A percentile compares a stretch with the other conserved stretches of the same genome.
These are phyloP conservation scores for Galago senegalensis DNA, from an alignment of 2,797 vertebrate species.

Conservation along the genomic window DNA sequence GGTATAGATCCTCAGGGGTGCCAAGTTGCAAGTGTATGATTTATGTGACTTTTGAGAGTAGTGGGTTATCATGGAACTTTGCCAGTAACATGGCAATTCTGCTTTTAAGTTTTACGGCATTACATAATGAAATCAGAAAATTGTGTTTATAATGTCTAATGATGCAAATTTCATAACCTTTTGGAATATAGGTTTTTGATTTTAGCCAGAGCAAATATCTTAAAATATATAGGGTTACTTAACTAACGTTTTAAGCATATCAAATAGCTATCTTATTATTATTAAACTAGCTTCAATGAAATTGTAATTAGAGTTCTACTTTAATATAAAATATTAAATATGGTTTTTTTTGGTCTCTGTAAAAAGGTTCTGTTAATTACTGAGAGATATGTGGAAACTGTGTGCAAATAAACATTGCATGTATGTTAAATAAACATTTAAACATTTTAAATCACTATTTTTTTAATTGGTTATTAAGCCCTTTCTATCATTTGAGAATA, in stretches of 20 bases:
- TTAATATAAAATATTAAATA: conserved; percentile 5
- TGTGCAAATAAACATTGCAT: background rate
- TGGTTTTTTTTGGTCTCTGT: background rate
- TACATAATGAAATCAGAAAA: conserved; percentile 64
- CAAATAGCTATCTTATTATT: conserved; percentile 18
- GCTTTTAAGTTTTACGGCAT: conserved; percentile 68
- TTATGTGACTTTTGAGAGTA: conserved; percentile 70
- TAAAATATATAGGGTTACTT: conserved; percentile 65
- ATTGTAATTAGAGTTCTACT: background rate
- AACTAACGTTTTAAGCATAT: conserved; percentile 55
- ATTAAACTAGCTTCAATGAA: background rate
- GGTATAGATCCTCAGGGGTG: conserved; percentile 20
- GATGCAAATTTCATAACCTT: conserved; percentile 60
- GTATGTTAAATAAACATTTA: too few species aligned
- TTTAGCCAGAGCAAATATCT: conserved; percentile 53
- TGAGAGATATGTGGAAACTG: background rate
- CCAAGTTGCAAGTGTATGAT: conserved; percentile 38
- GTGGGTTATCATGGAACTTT: conserved; percentile 63
- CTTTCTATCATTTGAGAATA: background rate
- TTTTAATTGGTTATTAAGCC: background rate
- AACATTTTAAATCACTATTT: background rate
- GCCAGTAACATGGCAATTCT: conserved; percentile 59
- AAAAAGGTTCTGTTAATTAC: background rate
- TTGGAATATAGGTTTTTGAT: conserved; percentile 57
- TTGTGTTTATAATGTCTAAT: conserved; percentile 51